Evolutionary conservation across 2,888 invertebrate genomes (phyloP), one percentile per base, ranked within the genome.

Genomic region (Nemotelus nigrinus): DNA sequence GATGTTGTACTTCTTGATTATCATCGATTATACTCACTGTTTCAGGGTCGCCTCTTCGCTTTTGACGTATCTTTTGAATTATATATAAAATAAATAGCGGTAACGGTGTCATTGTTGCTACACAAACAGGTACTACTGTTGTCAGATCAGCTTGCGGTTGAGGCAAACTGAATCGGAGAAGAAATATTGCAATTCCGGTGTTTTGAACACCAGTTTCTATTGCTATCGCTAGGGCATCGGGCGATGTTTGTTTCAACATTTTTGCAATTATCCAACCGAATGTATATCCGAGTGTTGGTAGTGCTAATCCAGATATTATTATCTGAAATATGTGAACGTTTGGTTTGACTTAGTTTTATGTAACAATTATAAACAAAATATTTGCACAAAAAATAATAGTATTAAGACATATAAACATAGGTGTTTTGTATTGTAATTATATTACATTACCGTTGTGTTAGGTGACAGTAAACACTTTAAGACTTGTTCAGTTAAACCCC

Each of bases 141-240:
- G 97, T 95, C 64, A 97, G 88, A 88, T 97, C 97, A 0, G 94
- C 95, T 81, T 93, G 93, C 0, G 97, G 97, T 83, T 96, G 94
- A 0, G 91, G 91, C 78, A 98, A 88, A 3, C 95, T 92, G 84
- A 95, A 92, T 77, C 94, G 88, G 76, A 98, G 88, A 82, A 98
- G 89, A 86, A 97, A 95, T 83, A 98, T 97, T 0, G 97, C 91
- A 80, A 98, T 93, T 63, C 96, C 97, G 0, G 97, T 96, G 88
- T 98, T 98, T 88, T 97, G 97, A 76, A 97, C 92, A 72, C 97
- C 96, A 3, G 96, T 95, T 89, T 98, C 98, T 70, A 98, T 93
- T 68, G 95, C 93, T 83, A 98, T 96, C 3, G 98, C 96, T n/a
- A 95, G 87, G 2, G 92, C 88, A 85, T 97, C 95, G 2, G 89